Base-by-base conservation (phyloP, 1,140 invertebrate species). In the Drosophila takahashii region DNA sequence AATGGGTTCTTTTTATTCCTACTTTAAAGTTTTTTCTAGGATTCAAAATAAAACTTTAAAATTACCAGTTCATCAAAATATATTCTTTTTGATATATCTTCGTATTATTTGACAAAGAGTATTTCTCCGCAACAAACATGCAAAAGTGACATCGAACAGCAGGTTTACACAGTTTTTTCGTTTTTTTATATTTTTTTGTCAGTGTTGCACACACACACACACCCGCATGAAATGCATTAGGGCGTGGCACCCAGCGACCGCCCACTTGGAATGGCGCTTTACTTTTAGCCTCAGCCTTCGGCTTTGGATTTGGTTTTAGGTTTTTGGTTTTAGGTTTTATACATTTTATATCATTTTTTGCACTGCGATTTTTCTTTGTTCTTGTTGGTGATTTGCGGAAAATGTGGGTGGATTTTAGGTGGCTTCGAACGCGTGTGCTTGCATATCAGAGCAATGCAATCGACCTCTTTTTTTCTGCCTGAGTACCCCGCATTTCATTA, bases 61-160 rank as follows among this genome's bases (percentile, higher is more conserved):
- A n/a, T n/a, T n/a, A n/a, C n/a, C n/a, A n/a, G n/a, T n/a, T n/a
- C n/a, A n/a, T n/a, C n/a, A n/a, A n/a, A n/a, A n/a, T n/a, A n/a
- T n/a, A n/a, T n/a, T n/a, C n/a, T n/a, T n/a, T n/a, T n/a, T n/a
- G n/a, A n/a, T n/a, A n/a, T n/a, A n/a, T n/a, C n/a, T n/a, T n/a
- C n/a, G n/a, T n/a, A n/a, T n/a, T n/a, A n/a, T n/a, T n/a, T n/a
- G n/a, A n/a, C n/a, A 67, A 86, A 81, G 78, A 65, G 74, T 86
- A 75, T 81, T 86, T 76, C 69, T 75, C 69, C 58, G 69, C 81
- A 78, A 75, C 81, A 86, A 86, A 86, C 81, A 72, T 75, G 81
- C 81, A 81, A 86, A 86, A 86, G 74, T 81, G 81, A 86, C 78
- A 86, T 64, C 70, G 64, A 86, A 77, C 81, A 85, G 67, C 81